phyloP scores from a whole-genome alignment of 1,140 invertebrate species.

The Dendrolimus punctatus region DNA sequence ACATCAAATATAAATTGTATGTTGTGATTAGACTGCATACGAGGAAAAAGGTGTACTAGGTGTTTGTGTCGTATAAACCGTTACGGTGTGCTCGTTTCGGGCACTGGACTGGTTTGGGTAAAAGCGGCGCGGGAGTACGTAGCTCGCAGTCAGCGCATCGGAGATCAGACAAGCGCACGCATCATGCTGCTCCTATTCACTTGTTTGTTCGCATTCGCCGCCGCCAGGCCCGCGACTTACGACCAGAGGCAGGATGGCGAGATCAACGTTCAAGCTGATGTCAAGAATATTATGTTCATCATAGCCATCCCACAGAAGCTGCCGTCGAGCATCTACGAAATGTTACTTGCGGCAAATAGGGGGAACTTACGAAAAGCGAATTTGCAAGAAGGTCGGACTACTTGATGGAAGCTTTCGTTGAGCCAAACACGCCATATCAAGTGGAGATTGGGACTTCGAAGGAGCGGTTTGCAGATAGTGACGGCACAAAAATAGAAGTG shows the following conservation, averaged over 20 bases:
- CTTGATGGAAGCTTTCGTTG: constrained; percentile 66
- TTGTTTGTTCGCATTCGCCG: constrained; percentile 66
- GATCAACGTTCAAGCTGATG: constrained; percentile 75
- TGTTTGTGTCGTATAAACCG: constrained; percentile 52
- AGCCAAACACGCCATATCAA: constrained; percentile 71
- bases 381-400: constrained; percentile 46
- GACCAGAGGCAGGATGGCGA: constrained; percentile 77
- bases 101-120: constrained; percentile 54
- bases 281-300: constrained; percentile 76
- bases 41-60: constrained; percentile 9
- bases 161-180: constrained; percentile 33
- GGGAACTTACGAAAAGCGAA: constrained; percentile 19
- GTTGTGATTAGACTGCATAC: neutral
- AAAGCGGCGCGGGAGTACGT: constrained; percentile 48
- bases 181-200: constrained; percentile 39
- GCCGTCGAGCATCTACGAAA: constrained; percentile 53
- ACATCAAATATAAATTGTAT: too few species aligned
- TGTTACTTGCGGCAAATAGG: constrained; percentile 25
- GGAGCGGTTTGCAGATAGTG: constrained; percentile 27
- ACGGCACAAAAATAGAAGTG: constrained; percentile 46
- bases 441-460: constrained; percentile 62
- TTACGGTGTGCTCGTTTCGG: constrained; percentile 61
- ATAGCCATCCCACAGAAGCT: constrained; percentile 71
- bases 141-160: constrained; percentile 35
- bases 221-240: constrained; percentile 78